Evolutionary conservation across 2,888 invertebrate genomes (phyloP), one percentile per base, ranked within the genome.

Genomic region (Morinoia aosen): DNA sequence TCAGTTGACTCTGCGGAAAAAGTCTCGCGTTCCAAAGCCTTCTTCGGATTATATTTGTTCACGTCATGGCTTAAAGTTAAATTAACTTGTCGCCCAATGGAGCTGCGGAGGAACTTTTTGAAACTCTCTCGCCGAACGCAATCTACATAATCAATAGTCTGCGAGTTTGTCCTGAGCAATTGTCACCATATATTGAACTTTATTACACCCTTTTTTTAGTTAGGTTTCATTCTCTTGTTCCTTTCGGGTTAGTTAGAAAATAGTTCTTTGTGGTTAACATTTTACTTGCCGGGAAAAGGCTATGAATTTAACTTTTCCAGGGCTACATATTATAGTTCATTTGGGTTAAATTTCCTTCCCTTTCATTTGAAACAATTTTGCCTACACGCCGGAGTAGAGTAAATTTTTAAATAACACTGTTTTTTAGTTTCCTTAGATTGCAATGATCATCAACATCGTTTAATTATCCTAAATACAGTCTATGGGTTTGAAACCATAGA

Each of bases 51-150:
- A 90, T 90, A 90, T 90, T 40, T 90, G 90, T 90, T 90, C 90
- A 90, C 90, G 48, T 90, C 90, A 90, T 90, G 90, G 90, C 90
- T 90, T 90, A 90, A 90, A 90, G 90, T 90, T 90, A 90, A 90
- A 90, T 90, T 90, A 90, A 48, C 90, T 90, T 90, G 90, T 90
- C 90, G 40, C 76, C 76, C 76, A 76, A 76, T 76, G 76, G 76
- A 76, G 33, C 76, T 76, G 76, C 76, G 33, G 76, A 76, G 76
- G 33, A 76, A 76, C 76, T 76, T 76, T 76, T 76, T 76, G 76
- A 33, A 76, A 76, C 76, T 76, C 19, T 33, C 8, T 10, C 76
- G 76, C 12, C 76, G 76, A 76, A 76, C 25, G 76, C 76, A 76
- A 76, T 76, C 76, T 76, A 76, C 76, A 76, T 76, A 76, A 76